These are phyloP conservation scores for Sipha flava DNA, from an alignment of 1,140 invertebrate genomes.

Conservation along the genomic window DNA sequence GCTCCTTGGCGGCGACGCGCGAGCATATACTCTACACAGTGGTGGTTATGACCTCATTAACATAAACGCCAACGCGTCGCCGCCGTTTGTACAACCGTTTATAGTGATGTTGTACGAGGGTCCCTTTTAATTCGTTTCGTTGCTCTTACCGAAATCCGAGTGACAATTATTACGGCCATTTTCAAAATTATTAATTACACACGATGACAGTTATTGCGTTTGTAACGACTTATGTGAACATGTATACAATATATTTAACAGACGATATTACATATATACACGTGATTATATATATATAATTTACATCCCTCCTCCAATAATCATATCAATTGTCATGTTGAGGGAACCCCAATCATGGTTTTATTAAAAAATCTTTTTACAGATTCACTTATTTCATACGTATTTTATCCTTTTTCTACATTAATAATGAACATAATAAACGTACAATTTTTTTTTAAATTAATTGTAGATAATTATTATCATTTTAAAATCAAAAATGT, in stretches of 20 bases:
- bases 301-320: neutral
- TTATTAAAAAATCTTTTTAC: no score
- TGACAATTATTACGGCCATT: neutral
- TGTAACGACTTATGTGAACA: neutral
- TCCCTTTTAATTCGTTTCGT: neutral
- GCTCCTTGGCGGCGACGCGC: no score
- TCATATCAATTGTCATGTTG: no score
- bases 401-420: no score
- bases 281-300: neutral
- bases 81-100: neutral
- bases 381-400: no score
- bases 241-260: no score
- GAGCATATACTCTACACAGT: no score
- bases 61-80: neutral
- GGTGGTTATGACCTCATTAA: neutral
- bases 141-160: neutral
- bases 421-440: no score
- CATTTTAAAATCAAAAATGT: no score
- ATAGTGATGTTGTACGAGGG: neutral
- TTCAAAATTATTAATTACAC: constrained; percentile 9
- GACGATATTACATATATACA: neutral
- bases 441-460: no score
- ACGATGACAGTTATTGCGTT: neutral
- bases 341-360: no score
- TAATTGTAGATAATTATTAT: no score